These are phyloP conservation scores for Catostylus mosaicus DNA, from an alignment of 30 jellyfish, hydroid and myxozoan species.

Conservation along the genomic window DNA sequence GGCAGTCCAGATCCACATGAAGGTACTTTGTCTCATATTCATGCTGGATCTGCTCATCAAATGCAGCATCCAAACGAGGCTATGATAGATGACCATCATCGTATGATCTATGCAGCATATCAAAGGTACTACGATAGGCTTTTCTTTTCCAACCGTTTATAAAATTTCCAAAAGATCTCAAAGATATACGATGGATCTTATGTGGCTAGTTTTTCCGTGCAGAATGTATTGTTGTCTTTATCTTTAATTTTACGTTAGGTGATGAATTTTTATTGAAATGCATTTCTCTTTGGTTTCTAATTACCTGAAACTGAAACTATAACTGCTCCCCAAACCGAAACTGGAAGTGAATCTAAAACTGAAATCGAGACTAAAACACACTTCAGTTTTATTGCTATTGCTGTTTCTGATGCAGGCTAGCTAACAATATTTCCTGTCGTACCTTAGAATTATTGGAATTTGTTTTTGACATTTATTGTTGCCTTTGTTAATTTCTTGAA, in stretches of 20 bases:
- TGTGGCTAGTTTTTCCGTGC: neutral
- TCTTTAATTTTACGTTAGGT: neutral
- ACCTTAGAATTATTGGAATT: no score
- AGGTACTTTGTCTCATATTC: slow-evolving; percentile 56
- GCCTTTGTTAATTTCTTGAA: no score
- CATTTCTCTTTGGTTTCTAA: neutral
- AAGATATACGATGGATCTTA: neutral
- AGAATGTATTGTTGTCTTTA: neutral
- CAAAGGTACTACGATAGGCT: slow-evolving; percentile 41
- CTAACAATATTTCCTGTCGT: no score
- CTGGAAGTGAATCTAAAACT: no score
- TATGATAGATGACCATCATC: slow-evolving; percentile 56
- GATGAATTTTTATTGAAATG: neutral
- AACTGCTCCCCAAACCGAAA: no score
- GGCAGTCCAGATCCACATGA: slow-evolving; percentile 69
- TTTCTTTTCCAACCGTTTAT: neutral
- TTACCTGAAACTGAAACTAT: neutral
- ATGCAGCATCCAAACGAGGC: slow-evolving; percentile 76
- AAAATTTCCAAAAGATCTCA: neutral
- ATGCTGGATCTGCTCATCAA: slow-evolving; percentile 55
- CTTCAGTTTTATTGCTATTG: no score
- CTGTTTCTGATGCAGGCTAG: no score
- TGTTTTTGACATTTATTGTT: no score
- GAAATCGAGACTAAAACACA: no score
- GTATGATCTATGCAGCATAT: slow-evolving; percentile 80